These are phyloP conservation scores for Andrena bicolor DNA, from an alignment of 2,888 invertebrate species.

Conservation along the genomic window DNA sequence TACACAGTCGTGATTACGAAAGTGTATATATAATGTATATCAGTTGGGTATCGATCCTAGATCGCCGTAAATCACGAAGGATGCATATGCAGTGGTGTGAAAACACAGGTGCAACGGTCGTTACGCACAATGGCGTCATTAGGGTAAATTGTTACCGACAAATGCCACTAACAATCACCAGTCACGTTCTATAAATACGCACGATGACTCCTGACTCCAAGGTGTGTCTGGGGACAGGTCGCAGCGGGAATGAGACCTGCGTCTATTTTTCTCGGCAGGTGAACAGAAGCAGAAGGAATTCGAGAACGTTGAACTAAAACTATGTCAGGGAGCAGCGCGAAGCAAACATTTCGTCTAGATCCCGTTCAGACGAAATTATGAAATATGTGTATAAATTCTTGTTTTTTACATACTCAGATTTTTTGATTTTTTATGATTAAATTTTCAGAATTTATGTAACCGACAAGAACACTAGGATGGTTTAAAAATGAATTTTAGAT, in stretches of 20 bases:
- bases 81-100: constrained; percentile 26
- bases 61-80: constrained; percentile 4
- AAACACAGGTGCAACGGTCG: constrained; percentile 73
- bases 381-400: not conserved
- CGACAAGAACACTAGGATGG: too few species aligned
- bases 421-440: too few species aligned
- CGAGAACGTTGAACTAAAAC: constrained; percentile 12
- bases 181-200: constrained; percentile 80
- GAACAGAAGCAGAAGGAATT: constrained; percentile 7
- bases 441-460: too few species aligned
- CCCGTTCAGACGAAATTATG: not conserved
- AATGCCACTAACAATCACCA: constrained; percentile 71
- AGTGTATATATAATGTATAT: too few species aligned
- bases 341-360: not conserved
- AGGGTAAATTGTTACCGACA: constrained; percentile 67
- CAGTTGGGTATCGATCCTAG: too few species aligned
- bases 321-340: not conserved
- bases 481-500: too few species aligned
- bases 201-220: constrained; percentile 71
- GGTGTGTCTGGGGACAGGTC: constrained; percentile 69
- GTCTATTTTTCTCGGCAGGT: constrained; percentile 24
- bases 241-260: constrained; percentile 54
- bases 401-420: too few species aligned
- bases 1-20: too few species aligned
- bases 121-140: constrained; percentile 75